Evolutionary conservation across 2,113 vertebrate species (phyloP), one percentile per base, ranked within the genome.

Genomic region (Dascyllus trimaculatus): DNA sequence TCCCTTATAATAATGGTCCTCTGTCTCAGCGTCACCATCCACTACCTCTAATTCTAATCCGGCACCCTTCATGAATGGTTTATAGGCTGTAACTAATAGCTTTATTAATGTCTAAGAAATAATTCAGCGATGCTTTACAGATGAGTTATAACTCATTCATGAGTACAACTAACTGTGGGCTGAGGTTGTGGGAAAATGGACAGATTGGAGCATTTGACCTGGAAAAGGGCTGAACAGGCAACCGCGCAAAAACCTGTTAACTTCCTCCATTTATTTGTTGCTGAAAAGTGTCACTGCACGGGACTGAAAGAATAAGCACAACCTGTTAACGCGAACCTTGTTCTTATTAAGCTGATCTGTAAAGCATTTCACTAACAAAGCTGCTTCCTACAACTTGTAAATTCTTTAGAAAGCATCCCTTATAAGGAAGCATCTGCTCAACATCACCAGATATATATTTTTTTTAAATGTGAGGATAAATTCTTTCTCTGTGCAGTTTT

Each of bases 121-220:
- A 0, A 70, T 61, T 25, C 8, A 51, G 18, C 22, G 9, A 21
- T 11, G 2, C 9, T 71, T 45, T 26, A 62, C 53, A 48, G 4
- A 78, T 43, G 4, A 66, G 26, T 35, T 59, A 1, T 10, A 24
- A 15, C 4, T 1, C 2, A 24, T 45, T 25, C 25, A 52, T 43
- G 9, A 35, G 9, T 45, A 9, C 19, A 67, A 11, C 18, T 24
- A 67, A 11, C 18, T 24, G 18, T 45, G 19, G 14, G 66, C 56
- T n/a, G 26, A 68, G 57, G 73, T 59, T 74, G 60, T 29, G 19
- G 25, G 9, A 45, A 65, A 32, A 3, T 24, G 19, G 32, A 11
- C 45, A 61, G 21, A 3, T 32, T 22, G 38, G 40, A 51, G 1
- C 46, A 17, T 78, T 51, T 56, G 40, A 57, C 45, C 15, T 45